phyloP scores from a whole-genome alignment of 2,888 invertebrate species.

The Gryllus longicercus region DNA sequence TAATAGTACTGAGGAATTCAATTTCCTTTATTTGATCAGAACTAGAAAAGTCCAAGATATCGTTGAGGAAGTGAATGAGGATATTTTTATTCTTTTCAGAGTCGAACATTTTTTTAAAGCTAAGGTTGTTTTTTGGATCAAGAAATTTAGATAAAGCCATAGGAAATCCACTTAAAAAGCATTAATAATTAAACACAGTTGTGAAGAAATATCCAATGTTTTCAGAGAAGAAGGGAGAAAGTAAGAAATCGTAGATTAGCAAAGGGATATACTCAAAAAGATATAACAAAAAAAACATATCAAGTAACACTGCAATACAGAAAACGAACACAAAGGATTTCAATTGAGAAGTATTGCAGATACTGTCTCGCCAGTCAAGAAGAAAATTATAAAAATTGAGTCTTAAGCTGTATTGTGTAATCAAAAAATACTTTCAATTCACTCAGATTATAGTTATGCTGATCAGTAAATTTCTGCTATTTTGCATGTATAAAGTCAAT shows the following conservation, averaged over 20 bases:
- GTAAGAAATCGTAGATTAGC: conserved; percentile 21
- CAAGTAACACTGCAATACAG: not conserved
- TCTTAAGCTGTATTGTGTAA: too few species aligned
- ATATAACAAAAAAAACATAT: conserved; percentile 23
- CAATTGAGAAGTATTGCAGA: conserved; percentile 22
- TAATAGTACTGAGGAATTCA: conserved; percentile 5
- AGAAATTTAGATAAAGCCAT: conserved; percentile 37
- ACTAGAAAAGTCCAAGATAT: too few species aligned
- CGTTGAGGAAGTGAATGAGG: conserved; percentile 35
- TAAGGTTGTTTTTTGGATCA: conserved; percentile 34
- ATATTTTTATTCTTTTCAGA: conserved; percentile 38
- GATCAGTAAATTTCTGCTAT: too few species aligned
- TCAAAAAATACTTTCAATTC: too few species aligned
- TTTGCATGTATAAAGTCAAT: too few species aligned
- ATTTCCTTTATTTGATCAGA: too few species aligned
- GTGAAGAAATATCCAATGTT: conserved; percentile 28
- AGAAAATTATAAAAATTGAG: too few species aligned
- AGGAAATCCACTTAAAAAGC: conserved; percentile 29
- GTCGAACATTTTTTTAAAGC: conserved; percentile 35
- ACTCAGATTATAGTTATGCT: too few species aligned
- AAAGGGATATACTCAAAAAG: conserved; percentile 23
- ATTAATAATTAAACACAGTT: conserved; percentile 27
- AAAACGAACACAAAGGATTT: not conserved
- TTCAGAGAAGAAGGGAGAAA: too few species aligned
- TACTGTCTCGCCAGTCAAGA: too few species aligned